Percentiles rank a stretch among this genome's conserved stretches.
Conservation (phyloP, 2,113 vertebrate species). For the Chrysochloris asiatica region DNA sequence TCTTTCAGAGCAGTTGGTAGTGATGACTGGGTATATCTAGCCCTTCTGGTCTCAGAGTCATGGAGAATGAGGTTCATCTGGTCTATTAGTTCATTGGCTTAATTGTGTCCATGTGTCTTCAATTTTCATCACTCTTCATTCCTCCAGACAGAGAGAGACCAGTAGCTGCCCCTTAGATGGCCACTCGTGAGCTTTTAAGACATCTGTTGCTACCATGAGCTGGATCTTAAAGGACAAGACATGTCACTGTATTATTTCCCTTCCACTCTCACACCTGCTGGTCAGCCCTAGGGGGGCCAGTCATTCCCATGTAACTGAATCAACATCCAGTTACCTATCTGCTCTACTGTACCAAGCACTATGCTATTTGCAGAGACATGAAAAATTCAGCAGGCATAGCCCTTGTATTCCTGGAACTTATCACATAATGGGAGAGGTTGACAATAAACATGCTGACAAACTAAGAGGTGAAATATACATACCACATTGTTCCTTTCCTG, state of each 20-base stretch:
- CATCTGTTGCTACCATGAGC: not conserved
- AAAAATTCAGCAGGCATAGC: not conserved
- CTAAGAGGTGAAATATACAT: not conserved
- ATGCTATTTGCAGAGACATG: not conserved
- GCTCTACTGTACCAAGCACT: not conserved
- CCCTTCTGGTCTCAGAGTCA: too few species aligned
- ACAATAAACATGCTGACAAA: not conserved
- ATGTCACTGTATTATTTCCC: not conserved
- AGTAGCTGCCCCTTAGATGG: too few species aligned
- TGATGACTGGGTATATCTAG: too few species aligned
- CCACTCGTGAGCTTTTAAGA: too few species aligned
- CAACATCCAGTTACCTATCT: not conserved
- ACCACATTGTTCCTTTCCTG: too few species aligned
- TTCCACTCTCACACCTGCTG: not conserved
- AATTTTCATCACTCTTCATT: too few species aligned
- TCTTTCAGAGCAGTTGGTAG: too few species aligned
- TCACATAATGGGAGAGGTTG: not conserved
- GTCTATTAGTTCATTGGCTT: too few species aligned
- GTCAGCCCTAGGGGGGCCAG: not conserved
- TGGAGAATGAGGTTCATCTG: too few species aligned
- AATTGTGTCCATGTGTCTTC: too few species aligned
- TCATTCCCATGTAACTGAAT: not conserved
- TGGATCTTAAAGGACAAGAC: not conserved
- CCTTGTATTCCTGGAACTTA: not conserved
- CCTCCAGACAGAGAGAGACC: too few species aligned